A percentile compares a stretch with the other conserved stretches of the same genome.
phyloP scores from a whole-genome alignment of 2,888 invertebrate genomes.

The Bruchidius siliquastri region DNA sequence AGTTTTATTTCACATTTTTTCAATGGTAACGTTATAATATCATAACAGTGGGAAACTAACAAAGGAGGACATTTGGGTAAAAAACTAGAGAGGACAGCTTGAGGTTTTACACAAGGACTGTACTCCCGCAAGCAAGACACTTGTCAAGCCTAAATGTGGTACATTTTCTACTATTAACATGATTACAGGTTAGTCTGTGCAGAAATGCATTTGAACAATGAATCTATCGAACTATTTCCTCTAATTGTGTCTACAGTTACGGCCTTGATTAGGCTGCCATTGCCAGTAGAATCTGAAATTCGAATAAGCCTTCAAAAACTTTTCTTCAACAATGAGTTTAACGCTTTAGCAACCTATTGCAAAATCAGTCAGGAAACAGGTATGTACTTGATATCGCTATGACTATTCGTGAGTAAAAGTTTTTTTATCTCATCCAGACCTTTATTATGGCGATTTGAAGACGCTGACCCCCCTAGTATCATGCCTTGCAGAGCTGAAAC shows the following conservation, averaged over 20 bases:
- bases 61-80: no score
- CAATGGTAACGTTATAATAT: no score
- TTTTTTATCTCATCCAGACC: conserved; percentile 19
- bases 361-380: conserved; percentile 28
- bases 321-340: conserved; percentile 48
- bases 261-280: conserved; percentile 44
- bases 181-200: conserved; percentile 30
- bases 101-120: no score
- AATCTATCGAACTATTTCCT: conserved; percentile 59
- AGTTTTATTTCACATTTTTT: background rate
- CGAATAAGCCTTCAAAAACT: conserved; percentile 62
- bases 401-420: no score
- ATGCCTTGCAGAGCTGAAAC: conserved; percentile 55
- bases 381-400: no score
- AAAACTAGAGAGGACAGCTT: no score
- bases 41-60: no score
- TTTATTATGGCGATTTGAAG: conserved; percentile 42
- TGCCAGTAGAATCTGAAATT: conserved; percentile 57
- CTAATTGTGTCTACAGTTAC: conserved; percentile 63
- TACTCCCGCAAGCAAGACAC: no score
- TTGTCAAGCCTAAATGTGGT: no score
- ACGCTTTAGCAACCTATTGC: conserved; percentile 45
- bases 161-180: no score
- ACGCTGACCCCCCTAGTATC: conserved; percentile 37
- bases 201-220: conserved; percentile 43